These are phyloP conservation scores for Rhinopomastus cyanomelas DNA, from an alignment of 2,113 vertebrate species.

Conservation along the genomic window DNA sequence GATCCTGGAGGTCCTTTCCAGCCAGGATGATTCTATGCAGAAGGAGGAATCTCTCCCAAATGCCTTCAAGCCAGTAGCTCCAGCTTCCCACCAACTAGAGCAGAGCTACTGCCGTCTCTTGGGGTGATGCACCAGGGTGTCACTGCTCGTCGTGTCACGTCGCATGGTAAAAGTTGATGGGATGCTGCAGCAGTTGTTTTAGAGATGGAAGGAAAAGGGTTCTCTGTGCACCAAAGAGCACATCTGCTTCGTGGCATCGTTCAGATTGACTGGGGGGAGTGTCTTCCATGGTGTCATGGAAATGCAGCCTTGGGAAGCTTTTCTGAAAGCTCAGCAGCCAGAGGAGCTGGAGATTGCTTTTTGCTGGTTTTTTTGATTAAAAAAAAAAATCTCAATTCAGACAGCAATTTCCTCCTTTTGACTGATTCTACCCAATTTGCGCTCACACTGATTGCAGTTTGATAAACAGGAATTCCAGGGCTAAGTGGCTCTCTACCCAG, in stretches of 20 bases:
- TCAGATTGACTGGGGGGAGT: conserved; percentile 57
- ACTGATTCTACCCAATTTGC: conserved; percentile 4
- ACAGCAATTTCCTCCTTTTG: conserved; percentile 1
- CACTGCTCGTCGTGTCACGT: not conserved
- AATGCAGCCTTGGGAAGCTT: not conserved
- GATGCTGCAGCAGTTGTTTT: conserved; percentile 39
- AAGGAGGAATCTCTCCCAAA: not conserved
- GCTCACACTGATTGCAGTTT: not conserved
- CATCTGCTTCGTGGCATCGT: conserved; percentile 78
- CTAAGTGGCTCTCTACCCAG: not conserved
- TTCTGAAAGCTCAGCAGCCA: not conserved
- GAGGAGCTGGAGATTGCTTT: conserved; percentile 4
- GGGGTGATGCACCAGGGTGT: conserved; percentile 43
- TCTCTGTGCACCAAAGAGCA: conserved; percentile 70
- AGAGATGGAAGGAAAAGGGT: conserved; percentile 26
- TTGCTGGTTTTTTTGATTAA: not conserved
- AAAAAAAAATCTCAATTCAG: not conserved
- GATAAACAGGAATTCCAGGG: conserved; percentile 11
- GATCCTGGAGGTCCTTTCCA: no score
- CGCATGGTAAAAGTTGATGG: conserved; percentile 40
- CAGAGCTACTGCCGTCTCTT: not conserved
- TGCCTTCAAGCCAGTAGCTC: not conserved
- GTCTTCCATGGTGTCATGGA: conserved; percentile 42
- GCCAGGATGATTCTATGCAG: no score
- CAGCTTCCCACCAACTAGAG: not conserved